Base-by-base conservation (phyloP, 2,113 vertebrate species). In the Nipponia nippon region DNA sequence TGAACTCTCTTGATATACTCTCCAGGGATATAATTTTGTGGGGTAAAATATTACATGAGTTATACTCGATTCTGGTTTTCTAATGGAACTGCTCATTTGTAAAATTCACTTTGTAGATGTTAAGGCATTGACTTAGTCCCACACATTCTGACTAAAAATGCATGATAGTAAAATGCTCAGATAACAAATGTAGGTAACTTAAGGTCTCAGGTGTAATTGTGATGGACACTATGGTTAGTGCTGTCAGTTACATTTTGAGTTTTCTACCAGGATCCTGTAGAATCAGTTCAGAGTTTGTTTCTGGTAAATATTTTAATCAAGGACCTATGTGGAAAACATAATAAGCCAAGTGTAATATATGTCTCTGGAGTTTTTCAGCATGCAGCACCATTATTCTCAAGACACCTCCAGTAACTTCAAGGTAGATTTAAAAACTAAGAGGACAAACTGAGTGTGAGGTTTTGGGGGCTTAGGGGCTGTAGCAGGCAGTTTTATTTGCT, bases 41-140 rank as follows among this genome's bases (percentile, higher is more conserved):
- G 40, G 11, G 2, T 2, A 15, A 7, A 15, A 42, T 42, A 55
- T 8, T 2, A 7, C 3, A 3, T 5, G 10, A 5, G 3, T 30
- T 62, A 29, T 0, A n/a, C 4, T 3, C 71, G 42, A 16, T 88
- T 73, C 6, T 90, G 2, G 20, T 40, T 70, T 56, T 88, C 14
- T 19, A 50, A 13, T 23, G 23, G 23, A 65, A 49, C 34, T 38
- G 10, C 32, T 83, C 1, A 22, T 44, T 81, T 56, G 23, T 92
- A 30, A 78, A 84, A 91, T 52, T 34, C 8, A 38, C 38, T 70
- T 79, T 40, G 15, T 38, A 42, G 63, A 4, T 5, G 1, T 58
- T 63, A 56, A 92, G 32, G 23, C 9, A 23, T 30, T 61, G 38
- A 38, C 9, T 29, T 50, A 38, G 10, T 53, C 80, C 18, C 8